phyloP scores from a whole-genome alignment of 2,113 vertebrate species.

The Vimba vimba region DNA sequence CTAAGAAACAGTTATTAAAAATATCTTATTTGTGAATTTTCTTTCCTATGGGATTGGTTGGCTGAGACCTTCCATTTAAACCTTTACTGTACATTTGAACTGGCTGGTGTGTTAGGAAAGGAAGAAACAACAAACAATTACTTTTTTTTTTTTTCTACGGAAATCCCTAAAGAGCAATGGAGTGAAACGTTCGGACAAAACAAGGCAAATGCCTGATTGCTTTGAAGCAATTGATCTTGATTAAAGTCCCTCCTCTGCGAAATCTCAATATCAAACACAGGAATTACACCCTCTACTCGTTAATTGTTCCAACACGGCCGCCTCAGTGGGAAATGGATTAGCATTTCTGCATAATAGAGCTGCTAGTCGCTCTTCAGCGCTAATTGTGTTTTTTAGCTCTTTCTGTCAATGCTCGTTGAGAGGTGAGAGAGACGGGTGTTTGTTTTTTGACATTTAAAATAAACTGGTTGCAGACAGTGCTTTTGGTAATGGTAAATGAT shows the following conservation, averaged over 20 bases:
- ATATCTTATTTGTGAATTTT: not conserved
- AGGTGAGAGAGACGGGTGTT: slow-evolving; percentile 32
- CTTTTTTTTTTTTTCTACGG: not conserved
- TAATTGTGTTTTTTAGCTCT: slow-evolving; percentile 52
- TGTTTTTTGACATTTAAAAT: slow-evolving; percentile 38
- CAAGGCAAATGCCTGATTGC: slow-evolving; percentile 37
- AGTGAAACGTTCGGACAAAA: slow-evolving; percentile 37
- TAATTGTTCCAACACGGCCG: slow-evolving; percentile 52
- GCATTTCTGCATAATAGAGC: slow-evolving; percentile 51
- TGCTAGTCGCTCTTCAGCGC: slow-evolving; percentile 32
- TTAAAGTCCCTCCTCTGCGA: slow-evolving; percentile 42
- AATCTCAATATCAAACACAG: slow-evolving; percentile 58
- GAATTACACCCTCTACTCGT: slow-evolving; percentile 39
- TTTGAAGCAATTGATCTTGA: slow-evolving; percentile 53
- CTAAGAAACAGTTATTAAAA: not conserved
- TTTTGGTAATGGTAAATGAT: slow-evolving; percentile 17
- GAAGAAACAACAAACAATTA: slow-evolving; percentile 21
- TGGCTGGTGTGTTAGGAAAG: not conserved
- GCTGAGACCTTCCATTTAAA: not conserved
- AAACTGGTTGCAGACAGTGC: slow-evolving; percentile 16
- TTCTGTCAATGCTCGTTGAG: slow-evolving; percentile 11
- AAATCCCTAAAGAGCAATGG: not conserved
- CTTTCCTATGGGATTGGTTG: not conserved
- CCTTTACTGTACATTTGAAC: slow-evolving; percentile 2
- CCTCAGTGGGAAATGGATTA: slow-evolving; percentile 50